Conservation (phyloP, 2,113 vertebrate species). For the Chionis minor region DNA sequence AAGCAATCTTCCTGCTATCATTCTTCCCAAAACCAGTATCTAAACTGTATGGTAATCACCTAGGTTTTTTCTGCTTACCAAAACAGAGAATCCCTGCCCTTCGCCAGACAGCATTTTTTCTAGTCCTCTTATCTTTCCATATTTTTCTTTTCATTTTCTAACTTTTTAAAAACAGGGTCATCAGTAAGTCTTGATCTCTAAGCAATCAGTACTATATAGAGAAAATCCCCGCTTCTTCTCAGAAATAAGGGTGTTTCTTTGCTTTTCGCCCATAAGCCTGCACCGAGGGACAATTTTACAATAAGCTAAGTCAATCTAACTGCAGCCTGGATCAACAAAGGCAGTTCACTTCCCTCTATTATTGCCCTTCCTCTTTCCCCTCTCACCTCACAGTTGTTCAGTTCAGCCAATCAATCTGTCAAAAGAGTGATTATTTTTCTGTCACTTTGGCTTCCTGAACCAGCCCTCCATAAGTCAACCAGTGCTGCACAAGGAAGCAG, state of each 20-base stretch:
- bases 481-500: not conserved
- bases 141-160: not conserved
- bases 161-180: not conserved
- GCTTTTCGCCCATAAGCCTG: not conserved
- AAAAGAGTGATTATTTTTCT: not conserved
- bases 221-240: not conserved
- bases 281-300: not conserved
- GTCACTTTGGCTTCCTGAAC: conserved; percentile 26
- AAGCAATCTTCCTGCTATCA: not conserved
- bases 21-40: not conserved
- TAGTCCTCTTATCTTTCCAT: not conserved
- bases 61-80: not conserved
- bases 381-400: conserved; percentile 18
- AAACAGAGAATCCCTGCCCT: not conserved
- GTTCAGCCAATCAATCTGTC: conserved; percentile 14
- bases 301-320: not conserved
- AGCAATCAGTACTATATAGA: not conserved
- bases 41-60: not conserved
- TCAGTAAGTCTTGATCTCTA: not conserved
- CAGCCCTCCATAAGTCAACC: not conserved
- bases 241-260: not conserved
- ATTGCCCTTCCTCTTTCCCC: conserved; percentile 12
- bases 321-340: not conserved
- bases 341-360: conserved; percentile 40
- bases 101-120: not conserved